These are phyloP conservation scores for Calliopum simillimum DNA, from an alignment of 2,888 invertebrate genomes.

Conservation along the genomic window DNA sequence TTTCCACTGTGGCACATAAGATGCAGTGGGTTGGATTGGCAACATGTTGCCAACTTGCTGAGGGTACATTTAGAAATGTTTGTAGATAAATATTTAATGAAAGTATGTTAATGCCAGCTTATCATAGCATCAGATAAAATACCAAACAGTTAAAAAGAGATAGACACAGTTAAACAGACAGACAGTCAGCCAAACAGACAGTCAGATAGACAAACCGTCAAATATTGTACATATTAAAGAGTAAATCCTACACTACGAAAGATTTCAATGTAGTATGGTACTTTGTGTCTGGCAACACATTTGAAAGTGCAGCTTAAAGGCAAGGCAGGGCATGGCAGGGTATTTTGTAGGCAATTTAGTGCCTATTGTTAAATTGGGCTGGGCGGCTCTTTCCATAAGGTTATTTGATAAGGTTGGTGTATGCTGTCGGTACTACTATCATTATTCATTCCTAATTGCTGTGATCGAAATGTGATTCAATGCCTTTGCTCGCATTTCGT, in stretches of 20 bases:
- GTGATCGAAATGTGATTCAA: conserved; percentile 24
- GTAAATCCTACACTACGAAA: no score
- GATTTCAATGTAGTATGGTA: no score
- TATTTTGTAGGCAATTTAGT: no score
- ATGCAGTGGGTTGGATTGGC: conserved; percentile 9
- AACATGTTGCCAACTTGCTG: conserved; percentile 21
- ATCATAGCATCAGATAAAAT: conserved; percentile 23
- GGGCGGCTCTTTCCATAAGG: no score
- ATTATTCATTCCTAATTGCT: conserved; percentile 33
- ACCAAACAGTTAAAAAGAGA: neutral
- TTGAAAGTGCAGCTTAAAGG: no score
- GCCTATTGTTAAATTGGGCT: no score
- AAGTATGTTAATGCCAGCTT: conserved; percentile 36
- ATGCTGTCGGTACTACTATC: conserved; percentile 17
- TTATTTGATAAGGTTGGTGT: conserved; percentile 12
- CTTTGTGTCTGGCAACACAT: no score
- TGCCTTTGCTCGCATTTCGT: no score
- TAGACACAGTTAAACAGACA: neutral
- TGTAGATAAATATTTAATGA: conserved; percentile 32
- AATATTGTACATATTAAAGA: neutral
- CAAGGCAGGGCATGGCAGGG: no score
- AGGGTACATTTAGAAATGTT: conserved; percentile 22
- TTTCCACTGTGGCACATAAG: no score
- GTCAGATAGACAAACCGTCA: neutral
- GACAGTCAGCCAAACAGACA: conserved; percentile 6